These are phyloP conservation scores for Proisotoma minuta DNA, from an alignment of 2,888 invertebrate genomes.

Conservation along the genomic window DNA sequence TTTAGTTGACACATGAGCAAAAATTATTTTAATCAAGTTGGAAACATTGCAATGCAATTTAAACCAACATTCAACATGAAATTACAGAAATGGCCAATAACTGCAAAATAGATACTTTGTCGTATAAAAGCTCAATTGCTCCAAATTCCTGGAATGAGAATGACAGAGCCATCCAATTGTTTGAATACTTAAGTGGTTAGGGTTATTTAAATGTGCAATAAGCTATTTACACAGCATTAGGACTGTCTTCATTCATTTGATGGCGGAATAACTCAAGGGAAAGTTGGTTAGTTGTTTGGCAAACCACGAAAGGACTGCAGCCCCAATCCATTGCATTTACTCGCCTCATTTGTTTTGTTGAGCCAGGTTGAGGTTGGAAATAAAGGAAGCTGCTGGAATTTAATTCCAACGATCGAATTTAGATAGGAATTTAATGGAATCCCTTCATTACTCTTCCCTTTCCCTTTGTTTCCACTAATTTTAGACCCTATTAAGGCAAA, in stretches of 20 bases:
- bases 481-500: no score
- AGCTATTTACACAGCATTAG: constrained; percentile 4
- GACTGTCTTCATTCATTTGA: constrained; percentile 8
- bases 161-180: neutral
- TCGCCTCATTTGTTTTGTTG: neutral
- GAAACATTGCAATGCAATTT: no score
- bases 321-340: neutral
- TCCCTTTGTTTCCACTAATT: neutral
- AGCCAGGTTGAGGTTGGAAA: neutral
- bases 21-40: no score
- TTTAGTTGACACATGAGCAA: no score
- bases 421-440: constrained; percentile 38
- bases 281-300: constrained; percentile 6
- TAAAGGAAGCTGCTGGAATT: constrained; percentile 13
- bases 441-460: constrained; percentile 17
- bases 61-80: no score
- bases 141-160: neutral
- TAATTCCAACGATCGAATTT: constrained; percentile 37
- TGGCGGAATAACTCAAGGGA: constrained; percentile 12
- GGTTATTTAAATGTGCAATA: neutral
- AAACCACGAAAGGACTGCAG: neutral
- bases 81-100: no score
- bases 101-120: neutral
- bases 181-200: neutral
- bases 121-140: neutral